These are phyloP conservation scores for Mastacembelus armatus DNA, from an alignment of 2,797 vertebrate species.

Conservation along the genomic window DNA sequence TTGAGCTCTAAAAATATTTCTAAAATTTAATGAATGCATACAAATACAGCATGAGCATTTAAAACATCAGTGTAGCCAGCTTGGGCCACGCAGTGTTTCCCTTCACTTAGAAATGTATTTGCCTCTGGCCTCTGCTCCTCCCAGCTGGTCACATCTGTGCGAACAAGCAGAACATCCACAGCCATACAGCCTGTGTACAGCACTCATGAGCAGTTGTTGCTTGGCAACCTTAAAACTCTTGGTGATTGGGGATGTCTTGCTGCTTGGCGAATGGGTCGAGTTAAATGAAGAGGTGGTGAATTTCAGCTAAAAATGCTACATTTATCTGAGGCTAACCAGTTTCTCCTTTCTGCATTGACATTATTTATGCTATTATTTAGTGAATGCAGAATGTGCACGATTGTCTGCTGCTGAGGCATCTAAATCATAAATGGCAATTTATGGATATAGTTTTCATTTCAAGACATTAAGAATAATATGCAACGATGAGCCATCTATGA, in stretches of 20 bases:
- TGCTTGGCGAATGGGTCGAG: constrained; percentile 47
- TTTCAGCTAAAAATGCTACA: constrained; percentile 48
- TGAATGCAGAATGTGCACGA: neutral
- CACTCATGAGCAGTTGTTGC: constrained; percentile 70
- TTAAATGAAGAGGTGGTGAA: constrained; percentile 63
- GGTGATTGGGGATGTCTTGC: constrained; percentile 61
- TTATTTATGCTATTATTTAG: neutral
- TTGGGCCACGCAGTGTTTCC: constrained; percentile 24
- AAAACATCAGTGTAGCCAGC: neutral
- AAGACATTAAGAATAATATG: neutral
- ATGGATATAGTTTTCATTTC: neutral
- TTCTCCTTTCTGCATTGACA: constrained; percentile 11
- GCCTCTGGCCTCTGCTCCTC: constrained; percentile 62
- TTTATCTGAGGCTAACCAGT: constrained; percentile 31
- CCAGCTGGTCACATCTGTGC: constrained; percentile 71
- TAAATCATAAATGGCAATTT: neutral
- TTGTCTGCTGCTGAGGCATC: neutral
- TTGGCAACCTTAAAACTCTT: constrained; percentile 78
- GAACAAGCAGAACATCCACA: constrained; percentile 61
- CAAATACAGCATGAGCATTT: no score
- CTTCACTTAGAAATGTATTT: constrained; percentile 51
- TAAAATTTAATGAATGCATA: neutral
- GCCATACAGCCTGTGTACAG: constrained; percentile 26
- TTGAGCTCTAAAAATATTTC: constrained; percentile 8
- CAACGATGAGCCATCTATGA: constrained; percentile 19